A percentile compares a stretch with the other conserved stretches of the same genome.
These are phyloP conservation scores for Notothenia rossii DNA, from an alignment of 2,113 vertebrate genomes.

Conservation along the genomic window DNA sequence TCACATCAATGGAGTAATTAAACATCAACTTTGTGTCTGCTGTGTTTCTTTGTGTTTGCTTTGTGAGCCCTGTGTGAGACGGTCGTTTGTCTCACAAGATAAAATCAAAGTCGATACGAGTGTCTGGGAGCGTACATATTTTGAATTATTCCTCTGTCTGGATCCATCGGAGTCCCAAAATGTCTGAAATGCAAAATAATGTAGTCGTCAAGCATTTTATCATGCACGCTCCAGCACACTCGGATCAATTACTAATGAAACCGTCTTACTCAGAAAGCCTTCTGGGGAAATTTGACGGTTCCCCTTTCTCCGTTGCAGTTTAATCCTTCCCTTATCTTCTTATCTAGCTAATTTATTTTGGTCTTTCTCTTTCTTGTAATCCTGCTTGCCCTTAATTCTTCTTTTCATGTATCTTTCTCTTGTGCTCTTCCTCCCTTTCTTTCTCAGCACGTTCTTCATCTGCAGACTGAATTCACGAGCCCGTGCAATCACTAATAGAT, in stretches of 20 bases:
- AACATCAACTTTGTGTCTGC: neutral
- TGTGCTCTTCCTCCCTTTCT: neutral
- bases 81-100: slow-evolving; percentile 29
- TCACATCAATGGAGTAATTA: slow-evolving; percentile 7
- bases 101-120: slow-evolving; percentile 32
- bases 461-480: neutral
- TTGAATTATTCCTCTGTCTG: slow-evolving; percentile 45
- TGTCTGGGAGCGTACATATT: slow-evolving; percentile 27
- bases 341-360: neutral
- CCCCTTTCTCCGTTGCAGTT: neutral
- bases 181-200: slow-evolving; percentile 52
- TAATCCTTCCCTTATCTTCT: slow-evolving; percentile 4
- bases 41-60: neutral
- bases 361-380: neutral
- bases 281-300: slow-evolving; percentile 30
- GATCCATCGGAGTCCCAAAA: slow-evolving; percentile 37
- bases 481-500: slow-evolving; percentile 5
- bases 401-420: neutral
- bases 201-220: slow-evolving; percentile 50
- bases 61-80: neutral
- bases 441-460: neutral
- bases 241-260: slow-evolving; percentile 68
- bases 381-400: neutral
- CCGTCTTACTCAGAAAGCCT: slow-evolving; percentile 29
- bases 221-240: slow-evolving; percentile 41